phyloP scores from a whole-genome alignment of 2,113 vertebrate species.

The Forbesichthys agassizii region DNA sequence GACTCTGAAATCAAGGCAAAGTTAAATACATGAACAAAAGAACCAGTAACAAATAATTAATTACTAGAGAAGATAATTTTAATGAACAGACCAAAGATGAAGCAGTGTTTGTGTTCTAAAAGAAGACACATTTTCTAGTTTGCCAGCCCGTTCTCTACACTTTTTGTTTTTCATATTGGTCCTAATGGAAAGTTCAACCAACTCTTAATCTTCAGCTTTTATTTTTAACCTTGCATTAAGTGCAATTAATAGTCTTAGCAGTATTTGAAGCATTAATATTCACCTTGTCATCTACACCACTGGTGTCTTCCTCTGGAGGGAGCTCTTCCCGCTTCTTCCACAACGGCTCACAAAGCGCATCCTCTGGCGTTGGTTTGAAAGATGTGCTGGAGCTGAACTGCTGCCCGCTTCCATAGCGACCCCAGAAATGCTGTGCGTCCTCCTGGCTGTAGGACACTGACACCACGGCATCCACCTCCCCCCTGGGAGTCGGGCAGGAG shows the following conservation, averaged over 20 bases:
- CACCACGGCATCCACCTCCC: constrained; percentile 68
- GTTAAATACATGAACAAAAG: neutral
- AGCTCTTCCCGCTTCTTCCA: constrained; percentile 65
- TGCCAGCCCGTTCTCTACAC: too few relatives aligned
- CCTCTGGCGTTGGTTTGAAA: constrained; percentile 56
- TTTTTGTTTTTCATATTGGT: too few relatives aligned
- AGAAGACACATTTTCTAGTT: too few relatives aligned
- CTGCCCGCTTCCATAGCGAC: constrained; percentile 30
- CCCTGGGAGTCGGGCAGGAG: constrained; percentile 24
- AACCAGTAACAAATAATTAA: neutral
- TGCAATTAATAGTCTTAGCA: too few relatives aligned
- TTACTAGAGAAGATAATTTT: too few relatives aligned
- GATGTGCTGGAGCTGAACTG: constrained; percentile 25
- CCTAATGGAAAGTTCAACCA: too few relatives aligned
- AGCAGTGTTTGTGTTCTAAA: too few relatives aligned
- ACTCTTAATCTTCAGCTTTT: too few relatives aligned
- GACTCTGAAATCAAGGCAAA: constrained; percentile 70
- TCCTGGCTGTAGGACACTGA: constrained; percentile 64
- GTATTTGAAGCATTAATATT: neutral
- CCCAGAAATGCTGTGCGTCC: constrained; percentile 64
- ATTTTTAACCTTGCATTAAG: too few relatives aligned
- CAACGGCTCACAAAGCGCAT: constrained; percentile 60
- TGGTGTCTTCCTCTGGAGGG: constrained; percentile 46
- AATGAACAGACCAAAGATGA: too few relatives aligned
- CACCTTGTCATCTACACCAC: constrained; percentile 60